Base-by-base conservation (phyloP, 2,113 vertebrate genomes). In the Psettodes erumei region DNA sequence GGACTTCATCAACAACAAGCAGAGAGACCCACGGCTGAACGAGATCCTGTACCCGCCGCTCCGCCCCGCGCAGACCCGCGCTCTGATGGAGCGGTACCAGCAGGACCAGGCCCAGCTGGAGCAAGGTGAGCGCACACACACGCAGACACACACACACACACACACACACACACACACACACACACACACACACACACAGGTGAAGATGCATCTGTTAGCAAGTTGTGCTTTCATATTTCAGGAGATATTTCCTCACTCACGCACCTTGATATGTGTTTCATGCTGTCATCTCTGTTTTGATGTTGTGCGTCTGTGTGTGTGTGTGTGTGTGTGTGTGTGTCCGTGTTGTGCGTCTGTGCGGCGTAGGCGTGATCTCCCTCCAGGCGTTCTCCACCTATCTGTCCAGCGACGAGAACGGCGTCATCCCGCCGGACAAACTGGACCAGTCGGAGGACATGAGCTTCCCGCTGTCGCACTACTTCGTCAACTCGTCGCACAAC, bases 361-460 rank as follows among this genome's bases (percentile, higher is more conserved):
- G 3, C 4, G 5, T 40, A 99, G 98, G 96, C 48, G 88, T 96
- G 86, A 96, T 99, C 89, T 96, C 98, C 0, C 90, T 96, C 54
- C 96, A 99, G 85, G 96, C 96, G 8, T 97, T 99, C 82, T 95
- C 96, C 93, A 94, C 93, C 1, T 99, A 97, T 64, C 94, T 99
- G 79, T 96, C 95, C n/a, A 96, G 96, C 53, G 96, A 98, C 53
- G 98, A 99, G 89, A 99, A 99, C 1, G 96, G 96, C 3, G 96
- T 99, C 0, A 96, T 99, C 67, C 96, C 98, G 5, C 96, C 97
- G 13, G 98, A 98, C 74, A 99, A 99, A 91, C 95, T 99, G 94
- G 98, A 99, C 90, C 94, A 99, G 93, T 98, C 96, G 59, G 98
- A 99, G 90, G 98, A 99, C 85, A 99, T 99, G 98, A 97, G 93